phyloP scores from a whole-genome alignment of 2,888 invertebrate genomes.

The Drosophila demipolita region DNA sequence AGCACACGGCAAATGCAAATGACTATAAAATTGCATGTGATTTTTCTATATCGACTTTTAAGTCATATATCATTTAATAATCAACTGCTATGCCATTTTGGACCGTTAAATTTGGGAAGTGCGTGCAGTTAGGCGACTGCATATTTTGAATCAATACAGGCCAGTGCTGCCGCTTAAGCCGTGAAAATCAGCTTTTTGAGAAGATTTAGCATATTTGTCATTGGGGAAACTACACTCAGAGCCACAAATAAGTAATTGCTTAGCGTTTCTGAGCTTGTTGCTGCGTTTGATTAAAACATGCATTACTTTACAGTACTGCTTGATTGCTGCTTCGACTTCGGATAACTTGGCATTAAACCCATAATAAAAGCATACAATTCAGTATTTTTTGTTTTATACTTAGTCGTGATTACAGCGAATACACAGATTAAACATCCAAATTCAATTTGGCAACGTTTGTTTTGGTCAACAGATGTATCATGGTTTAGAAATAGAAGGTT shows the following conservation, averaged over 20 bases:
- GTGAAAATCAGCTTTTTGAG: neutral
- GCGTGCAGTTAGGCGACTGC: neutral
- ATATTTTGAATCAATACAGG: neutral
- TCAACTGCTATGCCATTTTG: neutral
- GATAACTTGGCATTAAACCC: neutral
- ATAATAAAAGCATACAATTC: neutral
- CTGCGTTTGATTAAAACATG: neutral
- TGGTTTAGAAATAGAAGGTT: constrained; percentile 17
- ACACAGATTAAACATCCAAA: neutral
- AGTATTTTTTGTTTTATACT: neutral
- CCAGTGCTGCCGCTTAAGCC: neutral
- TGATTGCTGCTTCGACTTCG: neutral
- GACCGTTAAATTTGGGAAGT: neutral
- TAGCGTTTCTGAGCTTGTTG: neutral
- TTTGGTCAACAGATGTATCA: constrained; percentile 11
- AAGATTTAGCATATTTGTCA: neutral
- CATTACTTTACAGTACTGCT: neutral
- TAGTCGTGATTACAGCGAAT: neutral
- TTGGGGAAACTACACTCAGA: neutral
- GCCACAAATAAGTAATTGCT: neutral
- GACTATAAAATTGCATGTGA: neutral
- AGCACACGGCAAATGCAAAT: constrained; percentile 3
- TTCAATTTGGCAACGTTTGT: neutral
- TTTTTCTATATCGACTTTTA: neutral
- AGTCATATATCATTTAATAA: neutral